These are phyloP conservation scores for Setophaga petechia DNA, from an alignment of 2,113 vertebrate species.

Conservation along the genomic window DNA sequence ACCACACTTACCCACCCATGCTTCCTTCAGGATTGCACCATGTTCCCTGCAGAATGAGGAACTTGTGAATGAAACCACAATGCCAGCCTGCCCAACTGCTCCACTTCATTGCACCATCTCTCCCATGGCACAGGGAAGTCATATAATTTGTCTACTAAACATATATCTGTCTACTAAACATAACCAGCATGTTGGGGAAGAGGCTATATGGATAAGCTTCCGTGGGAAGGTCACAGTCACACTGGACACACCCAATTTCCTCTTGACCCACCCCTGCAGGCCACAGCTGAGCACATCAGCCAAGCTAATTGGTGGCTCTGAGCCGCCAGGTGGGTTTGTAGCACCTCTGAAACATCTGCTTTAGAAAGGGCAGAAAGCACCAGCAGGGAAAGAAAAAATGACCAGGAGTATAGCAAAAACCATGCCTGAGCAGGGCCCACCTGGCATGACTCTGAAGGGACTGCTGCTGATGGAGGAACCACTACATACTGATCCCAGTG, in stretches of 20 bases:
- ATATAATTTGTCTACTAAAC: background rate
- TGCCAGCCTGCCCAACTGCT: background rate
- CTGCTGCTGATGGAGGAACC: background rate
- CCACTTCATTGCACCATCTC: background rate
- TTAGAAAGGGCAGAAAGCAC: background rate
- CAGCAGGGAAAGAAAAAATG: background rate
- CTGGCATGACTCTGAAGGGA: background rate
- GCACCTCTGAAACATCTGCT: background rate
- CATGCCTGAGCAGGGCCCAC: background rate
- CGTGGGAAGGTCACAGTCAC: background rate
- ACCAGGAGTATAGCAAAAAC: background rate
- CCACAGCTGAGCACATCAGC: background rate
- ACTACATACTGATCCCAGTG: background rate
- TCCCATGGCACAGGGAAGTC: background rate
- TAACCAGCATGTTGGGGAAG: background rate
- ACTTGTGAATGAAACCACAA: background rate
- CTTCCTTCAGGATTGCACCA: background rate
- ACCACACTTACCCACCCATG: background rate
- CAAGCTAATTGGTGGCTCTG: background rate
- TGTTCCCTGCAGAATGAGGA: background rate
- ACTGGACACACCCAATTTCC: background rate
- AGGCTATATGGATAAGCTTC: background rate
- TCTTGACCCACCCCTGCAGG: rapidly evolving
- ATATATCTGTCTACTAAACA: background rate
- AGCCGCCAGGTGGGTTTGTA: background rate